Evolutionary conservation across 1,140 invertebrate species (phyloP).

Genomic region (Chlorops oryzae): DNA sequence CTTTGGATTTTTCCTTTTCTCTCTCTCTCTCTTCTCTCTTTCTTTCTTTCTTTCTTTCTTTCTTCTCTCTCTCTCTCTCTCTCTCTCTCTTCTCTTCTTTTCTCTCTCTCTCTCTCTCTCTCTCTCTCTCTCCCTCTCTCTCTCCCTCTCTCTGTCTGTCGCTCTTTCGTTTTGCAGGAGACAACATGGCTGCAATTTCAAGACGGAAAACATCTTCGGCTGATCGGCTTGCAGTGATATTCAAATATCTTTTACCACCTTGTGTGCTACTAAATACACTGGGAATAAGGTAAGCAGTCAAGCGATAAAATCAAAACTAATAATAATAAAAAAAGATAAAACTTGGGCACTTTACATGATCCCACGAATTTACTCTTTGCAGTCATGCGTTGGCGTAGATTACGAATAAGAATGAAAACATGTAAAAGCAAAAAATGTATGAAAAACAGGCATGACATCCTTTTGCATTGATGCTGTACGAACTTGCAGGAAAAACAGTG

Average conservation of each 20-base stretch:
- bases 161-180: slow-evolving; percentile 34
- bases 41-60: background rate
- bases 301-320: too few relatives aligned
- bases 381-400: too few relatives aligned
- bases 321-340: too few relatives aligned
- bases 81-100: slow-evolving; percentile 1
- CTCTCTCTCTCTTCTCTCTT: background rate
- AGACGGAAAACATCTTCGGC: slow-evolving; percentile 46
- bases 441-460: too few relatives aligned
- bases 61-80: background rate
- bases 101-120: background rate
- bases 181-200: slow-evolving; percentile 48
- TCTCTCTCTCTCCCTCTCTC: slow-evolving; percentile 1
- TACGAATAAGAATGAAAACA: too few relatives aligned
- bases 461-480: too few relatives aligned
- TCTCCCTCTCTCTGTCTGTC: background rate
- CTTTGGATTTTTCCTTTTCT: too few relatives aligned
- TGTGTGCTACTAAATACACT: slow-evolving; percentile 44
- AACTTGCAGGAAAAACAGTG: too few relatives aligned
- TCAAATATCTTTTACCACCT: slow-evolving; percentile 43
- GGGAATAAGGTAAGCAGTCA: slow-evolving; percentile 42
- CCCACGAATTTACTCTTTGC: too few relatives aligned
- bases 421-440: too few relatives aligned
- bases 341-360: too few relatives aligned
- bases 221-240: slow-evolving; percentile 44